Base-by-base conservation (phyloP, 1,140 invertebrate species). In the Drosophila erecta region DNA sequence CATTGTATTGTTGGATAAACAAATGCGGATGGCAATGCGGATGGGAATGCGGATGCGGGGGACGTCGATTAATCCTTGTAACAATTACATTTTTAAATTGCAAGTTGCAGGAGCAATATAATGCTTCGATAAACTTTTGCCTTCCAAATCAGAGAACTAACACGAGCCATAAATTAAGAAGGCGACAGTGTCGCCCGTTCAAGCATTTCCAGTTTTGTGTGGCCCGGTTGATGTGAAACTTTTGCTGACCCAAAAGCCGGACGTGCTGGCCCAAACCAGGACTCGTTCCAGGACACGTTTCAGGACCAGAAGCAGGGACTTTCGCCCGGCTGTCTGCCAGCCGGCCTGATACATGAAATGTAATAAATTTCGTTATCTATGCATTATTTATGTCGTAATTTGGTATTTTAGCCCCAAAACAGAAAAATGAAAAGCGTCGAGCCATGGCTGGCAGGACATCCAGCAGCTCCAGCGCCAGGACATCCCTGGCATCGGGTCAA, bases 371-470 rank as follows among this genome's bases (percentile, higher is more conserved):
- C 73, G 84, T 89, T 89, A 89, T 89, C 84, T 89, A 89, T 90
- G 84, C 84, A 89, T 89, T 89, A 89, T 89, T 89, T 89, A 89
- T 89, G 85, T 89, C 84, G 84, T 89, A 89, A 89, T 89, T 89
- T 89, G 84, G 84, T 90, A 89, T 89, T 89, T 89, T 89, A 89
- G 85, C 84, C 84, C 84, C 76, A 90, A 89, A 89, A 84, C 76
- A 87, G 84, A 89, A 87, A 87, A 87, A 87, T 83, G 84, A 84
- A 89, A 84, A 89, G 84, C 84, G 76, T 84, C 72, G 72, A 59
- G 73, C 73, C 75, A 75, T 75, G 72, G 71, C 71, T 75, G 72
- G 64, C 62, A 77, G 73, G 56, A 69, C 67, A 46, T 59, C 40
- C 70, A 73, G 30, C 69, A 73, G 30, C 50, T 14, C 22, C 24